These are phyloP conservation scores for Dinocampus coccinellae DNA, from an alignment of 2,888 invertebrate species.

Conservation along the genomic window DNA sequence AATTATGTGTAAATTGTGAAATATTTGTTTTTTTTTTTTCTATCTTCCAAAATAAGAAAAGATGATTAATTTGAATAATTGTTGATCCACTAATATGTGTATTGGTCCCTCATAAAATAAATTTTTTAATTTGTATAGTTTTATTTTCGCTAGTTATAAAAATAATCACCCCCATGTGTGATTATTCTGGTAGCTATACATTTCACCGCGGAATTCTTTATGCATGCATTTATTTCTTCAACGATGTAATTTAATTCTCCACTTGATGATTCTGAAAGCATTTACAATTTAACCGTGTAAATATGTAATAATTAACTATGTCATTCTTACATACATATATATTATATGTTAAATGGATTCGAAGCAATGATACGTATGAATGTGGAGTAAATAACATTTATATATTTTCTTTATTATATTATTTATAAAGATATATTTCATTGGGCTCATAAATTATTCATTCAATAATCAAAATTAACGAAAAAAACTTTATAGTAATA, in stretches of 20 bases:
- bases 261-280: not conserved
- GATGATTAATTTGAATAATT: too few relatives aligned
- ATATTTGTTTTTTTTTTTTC: too few relatives aligned
- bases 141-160: not conserved
- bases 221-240: not conserved
- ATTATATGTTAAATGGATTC: not conserved
- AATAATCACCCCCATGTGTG: not conserved
- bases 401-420: not conserved
- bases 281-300: not conserved
- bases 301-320: not conserved
- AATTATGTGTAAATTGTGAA: too few relatives aligned
- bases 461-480: not conserved
- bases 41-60: too few relatives aligned
- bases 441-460: not conserved
- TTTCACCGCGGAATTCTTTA: not conserved
- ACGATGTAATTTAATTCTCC: too few relatives aligned
- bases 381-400: not conserved
- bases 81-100: not conserved
- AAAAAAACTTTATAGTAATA: not conserved
- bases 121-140: not conserved
- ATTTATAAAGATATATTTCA: not conserved
- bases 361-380: not conserved
- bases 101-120: not conserved
- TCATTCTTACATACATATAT: not conserved
- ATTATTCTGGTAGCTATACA: not conserved